Evolutionary conservation across 2,888 invertebrate species (phyloP).

Genomic region (Chrysotoxum bicinctum): DNA sequence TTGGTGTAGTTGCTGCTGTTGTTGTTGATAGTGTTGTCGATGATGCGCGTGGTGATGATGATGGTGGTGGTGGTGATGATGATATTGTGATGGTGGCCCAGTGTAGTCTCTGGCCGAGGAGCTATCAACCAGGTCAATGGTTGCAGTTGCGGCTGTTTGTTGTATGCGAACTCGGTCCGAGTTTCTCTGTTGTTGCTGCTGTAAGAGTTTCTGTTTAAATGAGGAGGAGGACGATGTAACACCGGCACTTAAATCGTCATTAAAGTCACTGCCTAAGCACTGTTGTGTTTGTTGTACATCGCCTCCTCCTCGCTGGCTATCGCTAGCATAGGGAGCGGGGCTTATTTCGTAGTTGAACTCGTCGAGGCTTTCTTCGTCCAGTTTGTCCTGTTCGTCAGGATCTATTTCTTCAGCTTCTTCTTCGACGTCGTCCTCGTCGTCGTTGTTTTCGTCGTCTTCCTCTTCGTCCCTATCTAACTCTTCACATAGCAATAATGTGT

Average conservation of each 20-base stretch:
- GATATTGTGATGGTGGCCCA: slow-evolving; percentile 61
- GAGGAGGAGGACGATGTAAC: slow-evolving; percentile 74
- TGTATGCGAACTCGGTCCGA: slow-evolving; percentile 63
- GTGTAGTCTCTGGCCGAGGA: slow-evolving; percentile 48
- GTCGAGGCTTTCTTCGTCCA: slow-evolving; percentile 71
- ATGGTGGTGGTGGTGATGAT: slow-evolving; percentile 67
- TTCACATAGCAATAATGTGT: slow-evolving; percentile 78
- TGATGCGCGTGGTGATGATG: slow-evolving; percentile 69
- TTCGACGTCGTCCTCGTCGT: slow-evolving; percentile 71
- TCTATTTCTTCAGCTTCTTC: slow-evolving; percentile 61
- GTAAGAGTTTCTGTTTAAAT: slow-evolving; percentile 66
- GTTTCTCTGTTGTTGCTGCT: slow-evolving; percentile 64
- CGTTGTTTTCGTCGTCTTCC: slow-evolving; percentile 72
- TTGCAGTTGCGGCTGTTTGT: slow-evolving; percentile 64
- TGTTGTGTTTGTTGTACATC: slow-evolving; percentile 67
- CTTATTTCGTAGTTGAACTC: slow-evolving; percentile 64
- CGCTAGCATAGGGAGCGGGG: slow-evolving; percentile 32
- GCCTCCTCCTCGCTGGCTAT: slow-evolving; percentile 69
- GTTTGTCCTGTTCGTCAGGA: slow-evolving; percentile 62
- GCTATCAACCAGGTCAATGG: slow-evolving; percentile 66
- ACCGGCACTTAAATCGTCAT: slow-evolving; percentile 74
- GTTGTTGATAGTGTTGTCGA: slow-evolving; percentile 63
- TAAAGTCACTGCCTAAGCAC: slow-evolving; percentile 72
- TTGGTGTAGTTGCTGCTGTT: slow-evolving; percentile 70
- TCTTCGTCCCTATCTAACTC: slow-evolving; percentile 78